Evolutionary conservation across 1,140 invertebrate genomes (phyloP), one percentile per base, ranked within the genome.

Genomic region (Pogonomyrmex barbatus): DNA sequence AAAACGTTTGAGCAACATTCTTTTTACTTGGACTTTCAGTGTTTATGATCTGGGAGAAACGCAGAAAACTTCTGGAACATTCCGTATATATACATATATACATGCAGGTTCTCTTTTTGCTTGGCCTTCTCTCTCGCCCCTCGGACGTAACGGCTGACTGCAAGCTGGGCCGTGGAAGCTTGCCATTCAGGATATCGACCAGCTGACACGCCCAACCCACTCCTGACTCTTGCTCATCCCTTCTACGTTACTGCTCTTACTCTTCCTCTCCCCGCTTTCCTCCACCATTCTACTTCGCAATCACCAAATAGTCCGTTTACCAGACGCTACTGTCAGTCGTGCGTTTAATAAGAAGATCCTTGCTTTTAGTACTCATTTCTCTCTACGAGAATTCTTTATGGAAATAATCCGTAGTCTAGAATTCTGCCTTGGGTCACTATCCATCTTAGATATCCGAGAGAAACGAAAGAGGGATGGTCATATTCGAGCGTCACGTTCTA

Each of bases 111-210:
- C 52, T 78, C 77, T 84, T 68, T 87, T 70, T 63, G 17, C 50
- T 24, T 87, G 30, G 54, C 52, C 67, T 86, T 87, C 68, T 82
- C 68, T 79, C 60, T 90, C 65, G 30, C 54, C 65, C 52, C 52
- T 60, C 54, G 45, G 58, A 47, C 78, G 81, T 63, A 87, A 90
- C 70, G 82, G 90, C 88, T 88, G 73, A 86, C 87, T 87, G 70
- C 73, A 92, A 75, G 88, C 90, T 89, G 91, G 84, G 87, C 89
- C 88, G 89, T 91, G 88, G 91, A 93, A 91, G 87, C 85, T 92
- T 91, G 89, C 90, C 91, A 92, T 93, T 92, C 89, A 93, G 90
- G 92, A 93, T 94, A 94, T 94, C 93, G 92, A 94, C 90, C 93
- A 93, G 90, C 85, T 87, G 88, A 92, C 93, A 92, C 93, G 92